Evolutionary conservation across 2,888 invertebrate species (phyloP), one percentile per base, ranked within the genome.

Genomic region (Stenodera caucasica): DNA sequence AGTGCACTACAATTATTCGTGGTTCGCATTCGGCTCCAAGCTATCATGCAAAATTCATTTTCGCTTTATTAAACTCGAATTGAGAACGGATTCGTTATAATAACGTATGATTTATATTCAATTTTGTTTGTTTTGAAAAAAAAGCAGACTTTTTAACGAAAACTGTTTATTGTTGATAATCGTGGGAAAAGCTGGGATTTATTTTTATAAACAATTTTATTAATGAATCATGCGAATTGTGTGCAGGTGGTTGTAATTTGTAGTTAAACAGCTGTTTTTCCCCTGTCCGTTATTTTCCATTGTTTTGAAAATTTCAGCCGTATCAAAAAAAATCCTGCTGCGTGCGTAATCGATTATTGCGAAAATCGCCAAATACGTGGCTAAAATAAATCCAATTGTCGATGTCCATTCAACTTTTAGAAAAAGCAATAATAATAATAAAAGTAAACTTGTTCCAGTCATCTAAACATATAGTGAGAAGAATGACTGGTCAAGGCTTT

Each of bases 361-460:
- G n/a, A n/a, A n/a, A n/a, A n/a, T n/a, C n/a, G n/a, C n/a, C n/a
- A n/a, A n/a, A n/a, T n/a, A n/a, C n/a, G n/a, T n/a, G n/a, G n/a
- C n/a, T n/a, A n/a, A n/a, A n/a, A n/a, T n/a, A n/a, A n/a, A n/a
- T n/a, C n/a, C n/a, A n/a, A n/a, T n/a, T 9, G 21, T n/a, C 2
- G 9, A 45, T 21, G 18, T 63, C 57, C 60, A 51, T 60, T 60
- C 63, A 63, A 57, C 60, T 57, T 35, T n/a, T 51, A 55, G 45
- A 6, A 45, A 62, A 45, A 21, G n/a, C n/a, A n/a, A n/a, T n/a
- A n/a, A n/a, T n/a, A 45, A 9, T 21, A 45, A 45, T 11, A 45
- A 45, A 63, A 63, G 58, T 56, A 63, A 63, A 63, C 63, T 63
- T 57, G 60, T 63, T 63, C 59, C 57, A 59, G 59, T 53, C 63